Evolutionary conservation across 2,888 invertebrate genomes (phyloP), one percentile per base, ranked within the genome.

Genomic region (Cheilosia vernalis): DNA sequence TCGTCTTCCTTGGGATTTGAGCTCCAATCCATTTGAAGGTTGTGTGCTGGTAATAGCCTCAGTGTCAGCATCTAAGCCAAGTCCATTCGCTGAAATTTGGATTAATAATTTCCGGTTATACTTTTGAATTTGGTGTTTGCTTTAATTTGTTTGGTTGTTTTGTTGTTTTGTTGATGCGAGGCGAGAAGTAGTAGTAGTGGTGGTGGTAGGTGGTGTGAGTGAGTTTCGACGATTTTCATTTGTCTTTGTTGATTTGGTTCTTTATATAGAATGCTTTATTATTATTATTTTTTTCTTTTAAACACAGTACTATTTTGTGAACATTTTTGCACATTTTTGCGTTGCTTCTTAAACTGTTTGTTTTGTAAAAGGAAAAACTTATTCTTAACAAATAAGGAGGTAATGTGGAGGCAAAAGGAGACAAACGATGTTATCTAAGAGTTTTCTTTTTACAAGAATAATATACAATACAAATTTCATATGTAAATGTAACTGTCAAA

Each of bases 1-100:
- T 66, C 64, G 93, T 72, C 77, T 27, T 66, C 58, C 93, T 87
- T 94, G 93, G 66, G 70, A 81, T 44, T 63, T 64, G 67, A 42
- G 55, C 66, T 77, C 81, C 76, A 81, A 76, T 85, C 85, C 85
- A 85, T 85, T 85, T 85, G 76, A 67, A 60, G 37, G 79, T 42
- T 64, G 70, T 77, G 13, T 27, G 55, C 33, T 67, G 51, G 33
- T 49, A 53, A 42, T 44, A 9, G 56, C 24, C 44, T 44, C 80
- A 77, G 70, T 72, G 66, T 67, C 55, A 76, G 81, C 80, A 85
- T 81, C 81, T 85, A 85, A 85, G 72, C 42, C 64, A 27, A 74
- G 79, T 80, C 80, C 85, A 85, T 80, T 77, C 85, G 85, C 85
- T 85, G 85, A 85, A 85, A 85, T 85, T 80, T 72, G 77, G 66